A percentile compares a stretch with the other conserved stretches of the same genome.
Conservation (phyloP, 2,113 vertebrate genomes). For the Ciconia stormi region DNA sequence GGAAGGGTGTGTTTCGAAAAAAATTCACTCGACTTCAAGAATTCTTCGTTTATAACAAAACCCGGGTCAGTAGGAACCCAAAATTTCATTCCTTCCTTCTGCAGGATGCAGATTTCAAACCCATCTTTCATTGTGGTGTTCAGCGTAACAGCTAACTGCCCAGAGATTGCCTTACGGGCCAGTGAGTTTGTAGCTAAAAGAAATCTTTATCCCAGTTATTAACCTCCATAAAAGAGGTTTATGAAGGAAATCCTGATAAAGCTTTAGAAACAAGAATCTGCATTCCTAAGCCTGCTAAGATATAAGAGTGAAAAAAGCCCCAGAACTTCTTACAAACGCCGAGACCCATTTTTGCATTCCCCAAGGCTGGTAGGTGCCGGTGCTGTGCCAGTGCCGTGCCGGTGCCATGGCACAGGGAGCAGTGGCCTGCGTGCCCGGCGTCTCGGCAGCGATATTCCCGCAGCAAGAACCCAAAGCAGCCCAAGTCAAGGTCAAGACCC, state of each 20-base stretch:
- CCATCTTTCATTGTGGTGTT: neutral
- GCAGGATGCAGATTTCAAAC: neutral
- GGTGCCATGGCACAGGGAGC: neutral
- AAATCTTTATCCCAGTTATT: neutral
- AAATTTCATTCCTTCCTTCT: neutral
- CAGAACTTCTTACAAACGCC: neutral
- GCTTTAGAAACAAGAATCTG: neutral
- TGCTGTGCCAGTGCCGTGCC: neutral
- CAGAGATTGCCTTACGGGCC: neutral
- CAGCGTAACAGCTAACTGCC: neutral
- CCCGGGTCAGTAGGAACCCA: neutral
- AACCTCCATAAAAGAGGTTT: constrained; percentile 2
- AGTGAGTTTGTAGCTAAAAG: neutral
- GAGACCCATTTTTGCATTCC: neutral
- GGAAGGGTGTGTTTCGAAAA: neutral
- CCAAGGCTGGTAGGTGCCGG: neutral
- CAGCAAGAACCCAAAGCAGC: neutral
- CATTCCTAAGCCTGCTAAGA: neutral
- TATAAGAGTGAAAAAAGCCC: neutral
- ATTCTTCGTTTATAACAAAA: neutral
- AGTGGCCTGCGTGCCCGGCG: rapidly evolving
- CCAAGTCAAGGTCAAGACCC: neutral
- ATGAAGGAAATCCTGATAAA: neutral
- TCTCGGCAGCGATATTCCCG: neutral
- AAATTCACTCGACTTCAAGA: neutral